phyloP scores from a whole-genome alignment of 2,888 invertebrate genomes.

The Zygothrica quintamaculata region DNA sequence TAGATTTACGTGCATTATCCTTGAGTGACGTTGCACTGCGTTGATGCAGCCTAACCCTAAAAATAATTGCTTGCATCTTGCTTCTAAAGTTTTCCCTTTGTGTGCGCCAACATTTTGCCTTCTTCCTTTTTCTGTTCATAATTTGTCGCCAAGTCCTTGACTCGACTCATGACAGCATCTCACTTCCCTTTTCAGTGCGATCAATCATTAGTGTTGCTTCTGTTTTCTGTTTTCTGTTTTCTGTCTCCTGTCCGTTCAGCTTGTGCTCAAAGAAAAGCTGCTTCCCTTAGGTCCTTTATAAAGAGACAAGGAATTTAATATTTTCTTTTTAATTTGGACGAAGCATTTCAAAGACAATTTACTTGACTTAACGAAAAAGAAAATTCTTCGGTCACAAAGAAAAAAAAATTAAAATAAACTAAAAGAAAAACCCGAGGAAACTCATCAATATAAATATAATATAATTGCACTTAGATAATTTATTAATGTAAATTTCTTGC shows the following conservation, averaged over 20 bases:
- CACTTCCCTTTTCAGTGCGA: neutral
- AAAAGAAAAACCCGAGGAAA: neutral
- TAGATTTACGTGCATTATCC: constrained; percentile 62
- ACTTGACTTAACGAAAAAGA: neutral
- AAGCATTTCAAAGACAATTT: constrained; percentile 25
- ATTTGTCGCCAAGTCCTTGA: constrained; percentile 26
- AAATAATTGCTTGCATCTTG: constrained; percentile 50
- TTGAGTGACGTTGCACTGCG: constrained; percentile 32
- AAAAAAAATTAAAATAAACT: neutral
- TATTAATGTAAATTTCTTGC: too few species aligned
- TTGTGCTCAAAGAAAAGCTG: constrained; percentile 1
- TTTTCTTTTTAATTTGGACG: constrained; percentile 21
- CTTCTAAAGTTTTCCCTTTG: constrained; percentile 9
- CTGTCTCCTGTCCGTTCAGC: constrained; percentile 10
- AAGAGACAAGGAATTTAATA: constrained; percentile 33
- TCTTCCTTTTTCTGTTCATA: too few species aligned
- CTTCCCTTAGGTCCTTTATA: constrained; percentile 5
- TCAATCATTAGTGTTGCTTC: neutral
- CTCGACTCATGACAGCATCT: constrained; percentile 10
- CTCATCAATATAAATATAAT: too few species aligned
- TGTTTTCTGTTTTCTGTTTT: neutral
- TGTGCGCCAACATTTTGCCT: neutral
- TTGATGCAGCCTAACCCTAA: constrained; percentile 28
- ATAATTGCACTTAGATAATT: too few species aligned
- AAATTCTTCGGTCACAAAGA: neutral